These are phyloP conservation scores for Periophthalmodon schlosseri DNA, from an alignment of 2,113 vertebrate species.

Conservation along the genomic window DNA sequence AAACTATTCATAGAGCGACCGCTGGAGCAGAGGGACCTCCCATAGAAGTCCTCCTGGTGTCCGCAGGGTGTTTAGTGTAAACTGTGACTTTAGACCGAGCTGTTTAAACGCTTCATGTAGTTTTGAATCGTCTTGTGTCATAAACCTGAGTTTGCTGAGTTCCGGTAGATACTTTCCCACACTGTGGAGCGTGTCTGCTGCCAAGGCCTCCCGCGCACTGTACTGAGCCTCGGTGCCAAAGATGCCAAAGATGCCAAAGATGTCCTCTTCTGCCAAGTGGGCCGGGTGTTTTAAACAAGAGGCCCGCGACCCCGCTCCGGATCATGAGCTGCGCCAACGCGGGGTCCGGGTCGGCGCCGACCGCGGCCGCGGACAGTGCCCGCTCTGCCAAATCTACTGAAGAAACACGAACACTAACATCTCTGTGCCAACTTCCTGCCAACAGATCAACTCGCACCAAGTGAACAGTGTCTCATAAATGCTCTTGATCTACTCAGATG, in stretches of 20 bases:
- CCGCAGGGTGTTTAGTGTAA: slow-evolving; percentile 7
- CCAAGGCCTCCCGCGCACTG: slow-evolving; percentile 38
- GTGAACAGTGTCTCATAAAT: neutral
- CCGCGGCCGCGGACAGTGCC: slow-evolving; percentile 20
- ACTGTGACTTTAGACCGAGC: neutral
- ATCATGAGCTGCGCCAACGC: slow-evolving; percentile 65
- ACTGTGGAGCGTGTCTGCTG: slow-evolving; percentile 39
- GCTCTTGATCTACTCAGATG: neutral
- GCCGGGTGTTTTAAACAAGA: slow-evolving; percentile 50
- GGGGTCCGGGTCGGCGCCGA: slow-evolving; percentile 29
- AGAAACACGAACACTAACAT: slow-evolving; percentile 32
- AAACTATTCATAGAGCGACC: slow-evolving; percentile 48
- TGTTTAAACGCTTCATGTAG: neutral
- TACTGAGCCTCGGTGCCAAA: slow-evolving; percentile 39
- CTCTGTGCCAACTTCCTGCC: slow-evolving; percentile 50
- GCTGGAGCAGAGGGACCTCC: slow-evolving; percentile 29
- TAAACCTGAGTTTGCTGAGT: neutral
- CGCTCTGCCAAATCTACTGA: slow-evolving; percentile 40
- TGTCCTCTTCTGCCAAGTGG: slow-evolving; percentile 51
- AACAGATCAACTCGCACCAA: slow-evolving; percentile 33
- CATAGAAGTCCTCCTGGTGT: neutral
- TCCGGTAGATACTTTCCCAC: slow-evolving; percentile 53
- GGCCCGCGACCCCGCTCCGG: slow-evolving; percentile 11
- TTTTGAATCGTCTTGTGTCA: neutral
- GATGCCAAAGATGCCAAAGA: slow-evolving; percentile 52